A percentile compares a stretch with the other conserved stretches of the same genome.
These are phyloP conservation scores for Chelonus insularis DNA, from an alignment of 1,140 invertebrate species.

Conservation along the genomic window DNA sequence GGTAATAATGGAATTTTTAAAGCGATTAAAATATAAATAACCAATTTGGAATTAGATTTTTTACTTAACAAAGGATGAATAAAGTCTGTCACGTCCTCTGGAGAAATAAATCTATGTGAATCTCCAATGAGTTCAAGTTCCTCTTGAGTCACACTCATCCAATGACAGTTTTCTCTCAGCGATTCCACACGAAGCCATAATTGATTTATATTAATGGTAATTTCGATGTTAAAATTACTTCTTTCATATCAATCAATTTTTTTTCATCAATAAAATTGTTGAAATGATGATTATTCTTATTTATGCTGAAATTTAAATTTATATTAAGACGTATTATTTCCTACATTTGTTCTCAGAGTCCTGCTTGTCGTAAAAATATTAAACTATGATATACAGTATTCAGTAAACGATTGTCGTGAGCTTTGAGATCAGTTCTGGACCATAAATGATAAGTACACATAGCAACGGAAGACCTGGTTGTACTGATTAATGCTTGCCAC, in stretches of 20 bases:
- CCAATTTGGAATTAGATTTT: slow-evolving; percentile 60
- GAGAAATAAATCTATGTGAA: slow-evolving; percentile 65
- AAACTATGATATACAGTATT: slow-evolving; percentile 65
- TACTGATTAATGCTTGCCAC: too few relatives aligned
- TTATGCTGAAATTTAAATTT: slow-evolving; percentile 62
- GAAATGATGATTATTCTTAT: slow-evolving; percentile 54
- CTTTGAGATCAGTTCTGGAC: too few relatives aligned
- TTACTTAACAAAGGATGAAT: slow-evolving; percentile 66
- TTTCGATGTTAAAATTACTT: slow-evolving; percentile 65
- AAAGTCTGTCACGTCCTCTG: slow-evolving; percentile 66
- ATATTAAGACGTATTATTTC: slow-evolving; percentile 65
- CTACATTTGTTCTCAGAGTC: slow-evolving; percentile 68
- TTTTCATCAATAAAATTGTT: slow-evolving; percentile 56
- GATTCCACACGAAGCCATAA: slow-evolving; percentile 70
- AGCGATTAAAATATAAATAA: slow-evolving; percentile 60
- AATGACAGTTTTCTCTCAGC: slow-evolving; percentile 66
- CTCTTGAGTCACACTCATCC: slow-evolving; percentile 58
- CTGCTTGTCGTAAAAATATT: slow-evolving; percentile 68
- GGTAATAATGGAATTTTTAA: slow-evolving; percentile 66
- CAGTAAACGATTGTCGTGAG: slow-evolving; percentile 43
- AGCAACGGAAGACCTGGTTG: too few relatives aligned
- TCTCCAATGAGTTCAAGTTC: slow-evolving; percentile 58
- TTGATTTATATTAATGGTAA: slow-evolving; percentile 68
- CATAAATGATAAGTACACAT: too few relatives aligned
- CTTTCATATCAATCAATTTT: slow-evolving; percentile 65